Base-by-base conservation (phyloP, 1,140 invertebrate genomes). In the Helicorthomorpha holstii region DNA sequence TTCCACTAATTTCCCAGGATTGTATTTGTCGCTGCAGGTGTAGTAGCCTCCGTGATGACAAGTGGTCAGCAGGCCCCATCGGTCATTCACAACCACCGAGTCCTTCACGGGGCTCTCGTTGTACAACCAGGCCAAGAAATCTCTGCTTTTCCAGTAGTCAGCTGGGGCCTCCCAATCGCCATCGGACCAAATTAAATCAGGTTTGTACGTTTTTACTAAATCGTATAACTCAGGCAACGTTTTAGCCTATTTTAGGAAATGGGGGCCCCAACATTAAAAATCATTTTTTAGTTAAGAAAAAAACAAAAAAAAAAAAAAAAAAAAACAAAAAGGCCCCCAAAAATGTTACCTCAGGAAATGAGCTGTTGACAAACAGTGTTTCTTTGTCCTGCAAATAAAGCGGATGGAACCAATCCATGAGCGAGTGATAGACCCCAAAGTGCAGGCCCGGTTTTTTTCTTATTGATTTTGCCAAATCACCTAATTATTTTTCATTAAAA, bases 361-460 rank as follows among this genome's bases (percentile, higher is more conserved):
- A 62, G 14, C 75, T 70, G 2, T 79, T 80, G 24, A 69, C 70
- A 57, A 80, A 88, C 45, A 79, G 73, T 38, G 73, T 75, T 1
- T 61, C 57, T 64, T 83, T 82, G 61, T 93, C 90, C 25, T 73
- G 59, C 19, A 83, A 58, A 64, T 85, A 93, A 26, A 90, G 65
- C 0, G 86, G 86, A 69, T 94, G 85, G 61, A 78, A 94, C 89
- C 89, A 93, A 66, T 93, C 90, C 61, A 79, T 90, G 12, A 92
- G 60, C 0, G 87, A 92, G 63, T 93, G 85, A 63, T 93, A 94
- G 0, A 91, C 63, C 1, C 89, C 89, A 66, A 91, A 91, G 57
- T 74, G 77, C 0, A 92, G 58, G 26, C 73, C 60, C 2, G 75
- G 74, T n/a, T 73, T 61, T 3, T 66, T 68, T 54, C 80, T 71